Base-by-base conservation (phyloP, 2,888 invertebrate genomes). In the Drosophila percnosoma region DNA sequence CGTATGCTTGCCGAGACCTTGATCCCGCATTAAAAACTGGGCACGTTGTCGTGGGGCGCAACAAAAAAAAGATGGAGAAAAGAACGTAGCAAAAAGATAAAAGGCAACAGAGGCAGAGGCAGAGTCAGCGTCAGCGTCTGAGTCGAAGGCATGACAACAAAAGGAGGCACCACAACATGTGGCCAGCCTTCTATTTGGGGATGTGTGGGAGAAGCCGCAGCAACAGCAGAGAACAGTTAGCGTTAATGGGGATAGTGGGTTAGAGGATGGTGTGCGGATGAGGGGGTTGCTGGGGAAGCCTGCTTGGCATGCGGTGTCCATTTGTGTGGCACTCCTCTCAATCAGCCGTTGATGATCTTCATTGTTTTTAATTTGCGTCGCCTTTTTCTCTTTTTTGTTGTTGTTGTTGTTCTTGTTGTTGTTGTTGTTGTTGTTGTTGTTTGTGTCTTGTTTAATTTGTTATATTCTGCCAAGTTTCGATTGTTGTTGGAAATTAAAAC, bases 21-120 rank as follows among this genome's bases (percentile, higher is more conserved):
- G 90, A 90, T 91, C 91, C 91, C 90, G 90, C 90, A 90, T 91
- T 90, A 90, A 90, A 82, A 89, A 75, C 78, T 77, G 80, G 78
- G 82, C 78, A 80, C 74, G 84, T 83, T 79, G 83, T 79, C 73
- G 75, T 75, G 71, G 66, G 62, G 70, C 75, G 24, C 21, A 45
- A 45, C 15, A 45, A 7, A 24, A 45, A 33, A 53, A 53, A 66
- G 57, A 54, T n/a, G 36, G 38, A 31, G 57, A 48, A 58, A 68
- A 59, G 63, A 62, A 63, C 34, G 42, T 52, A 53, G 77, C 76
- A 62, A 45, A 53, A 71, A 77, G 64, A 74, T 62, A 72, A 68
- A 69, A 78, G 61, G 34, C 66, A 67, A 38, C 27, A 69, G 68
- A 75, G 66, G 57, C 75, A 51, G 36, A 18, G 27, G 4, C 36